A percentile compares a stretch with the other conserved stretches of the same genome.
Evolutionary conservation across 2,113 vertebrate species (phyloP).

Genomic region (Lamprotornis superbus): DNA sequence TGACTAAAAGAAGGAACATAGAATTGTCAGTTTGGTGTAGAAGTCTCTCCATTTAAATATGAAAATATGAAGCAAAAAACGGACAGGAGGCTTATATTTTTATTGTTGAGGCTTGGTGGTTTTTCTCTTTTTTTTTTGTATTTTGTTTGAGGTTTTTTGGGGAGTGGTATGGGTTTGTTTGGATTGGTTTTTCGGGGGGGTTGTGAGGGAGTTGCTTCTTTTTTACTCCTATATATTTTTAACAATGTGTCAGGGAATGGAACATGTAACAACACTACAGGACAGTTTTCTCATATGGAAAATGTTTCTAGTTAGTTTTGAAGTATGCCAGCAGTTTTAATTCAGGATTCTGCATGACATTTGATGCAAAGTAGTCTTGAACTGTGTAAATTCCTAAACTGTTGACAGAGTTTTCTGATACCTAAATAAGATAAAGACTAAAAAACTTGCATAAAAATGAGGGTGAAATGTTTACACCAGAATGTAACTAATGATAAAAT

Average conservation of each 20-base stretch:
- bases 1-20: background rate
- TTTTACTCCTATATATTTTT: background rate
- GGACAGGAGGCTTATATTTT: accelerated
- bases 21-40: background rate
- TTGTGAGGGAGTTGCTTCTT: accelerated
- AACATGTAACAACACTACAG: background rate
- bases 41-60: background rate
- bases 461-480: background rate
- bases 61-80: background rate
- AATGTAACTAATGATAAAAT: background rate
- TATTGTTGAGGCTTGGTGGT: accelerated
- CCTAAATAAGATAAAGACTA: background rate
- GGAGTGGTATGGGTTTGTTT: background rate
- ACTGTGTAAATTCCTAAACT: background rate
- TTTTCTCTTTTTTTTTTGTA: background rate
- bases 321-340: background rate
- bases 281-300: background rate
- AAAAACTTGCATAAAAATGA: background rate
- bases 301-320: background rate
- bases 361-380: background rate
- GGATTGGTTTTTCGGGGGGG: accelerated
- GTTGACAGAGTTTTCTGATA: background rate
- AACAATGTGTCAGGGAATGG: background rate
- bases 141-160: background rate
- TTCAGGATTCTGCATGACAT: background rate